Conservation (phyloP, 2,888 invertebrate species). For the Hofmannophila pseudospretella region DNA sequence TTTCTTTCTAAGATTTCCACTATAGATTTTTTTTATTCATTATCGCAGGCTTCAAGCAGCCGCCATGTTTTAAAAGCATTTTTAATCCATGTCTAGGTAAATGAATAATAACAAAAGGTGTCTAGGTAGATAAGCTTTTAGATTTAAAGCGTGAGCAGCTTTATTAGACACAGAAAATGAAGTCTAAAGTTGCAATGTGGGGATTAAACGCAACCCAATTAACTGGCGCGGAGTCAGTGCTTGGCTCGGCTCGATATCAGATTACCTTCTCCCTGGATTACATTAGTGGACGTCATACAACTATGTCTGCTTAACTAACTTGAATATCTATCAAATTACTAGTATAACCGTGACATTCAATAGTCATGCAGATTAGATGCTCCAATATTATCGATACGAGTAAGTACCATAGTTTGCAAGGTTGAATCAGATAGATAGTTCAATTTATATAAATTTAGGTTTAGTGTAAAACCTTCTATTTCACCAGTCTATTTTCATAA, state of each 20-base stretch:
- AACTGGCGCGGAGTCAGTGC: constrained; percentile 56
- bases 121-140: constrained; percentile 18
- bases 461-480: too few relatives aligned
- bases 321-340: constrained; percentile 51
- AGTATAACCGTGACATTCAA: constrained; percentile 49
- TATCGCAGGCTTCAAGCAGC: neutral
- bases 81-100: constrained; percentile 2
- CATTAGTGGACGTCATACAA: constrained; percentile 58
- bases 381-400: constrained; percentile 23
- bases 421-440: too few relatives aligned
- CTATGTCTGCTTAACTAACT: constrained; percentile 28
- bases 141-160: constrained; percentile 29
- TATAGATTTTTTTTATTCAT: too few relatives aligned
- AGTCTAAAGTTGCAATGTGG: constrained; percentile 64
- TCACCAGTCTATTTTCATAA: too few relatives aligned
- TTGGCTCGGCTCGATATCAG: constrained; percentile 20
- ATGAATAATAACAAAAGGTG: constrained; percentile 2
- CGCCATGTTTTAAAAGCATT: neutral
- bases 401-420: too few relatives aligned
- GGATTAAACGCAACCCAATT: constrained; percentile 73
- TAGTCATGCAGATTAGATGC: constrained; percentile 56
- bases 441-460: too few relatives aligned
- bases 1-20: too few relatives aligned
- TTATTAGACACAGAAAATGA: constrained; percentile 55
- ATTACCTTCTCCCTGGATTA: constrained; percentile 54